Percentiles rank a stretch among this genome's conserved stretches.
Conservation (phyloP, 2,888 invertebrate species). For the Apodemia hepburni region DNA sequence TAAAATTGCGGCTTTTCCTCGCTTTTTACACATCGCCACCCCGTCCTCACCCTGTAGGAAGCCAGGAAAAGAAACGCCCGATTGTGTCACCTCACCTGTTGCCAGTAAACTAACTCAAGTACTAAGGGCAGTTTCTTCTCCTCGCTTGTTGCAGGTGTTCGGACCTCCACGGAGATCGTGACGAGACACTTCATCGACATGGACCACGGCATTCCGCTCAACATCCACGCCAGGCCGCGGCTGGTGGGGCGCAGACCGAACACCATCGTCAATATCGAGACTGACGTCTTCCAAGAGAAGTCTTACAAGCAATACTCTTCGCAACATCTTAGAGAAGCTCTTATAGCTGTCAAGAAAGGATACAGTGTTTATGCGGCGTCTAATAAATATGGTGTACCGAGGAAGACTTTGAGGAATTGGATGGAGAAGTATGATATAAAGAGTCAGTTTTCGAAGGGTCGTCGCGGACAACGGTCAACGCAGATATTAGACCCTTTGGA, state of each 20-base stretch:
- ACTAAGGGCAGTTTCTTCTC: slow-evolving; percentile 63
- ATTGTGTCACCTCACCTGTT: slow-evolving; percentile 33
- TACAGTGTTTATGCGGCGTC: slow-evolving; percentile 79
- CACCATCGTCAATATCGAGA: slow-evolving; percentile 70
- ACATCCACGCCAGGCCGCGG: slow-evolving; percentile 67
- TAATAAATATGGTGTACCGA: slow-evolving; percentile 75
- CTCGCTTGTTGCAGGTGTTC: slow-evolving; percentile 75
- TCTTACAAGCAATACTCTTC: slow-evolving; percentile 77
- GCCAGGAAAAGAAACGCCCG: slow-evolving; percentile 76
- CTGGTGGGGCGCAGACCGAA: slow-evolving; percentile 66
- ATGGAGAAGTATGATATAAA: slow-evolving; percentile 80
- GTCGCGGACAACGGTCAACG: slow-evolving; percentile 57
- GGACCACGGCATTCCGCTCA: slow-evolving; percentile 67
- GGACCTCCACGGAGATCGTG: slow-evolving; percentile 72
- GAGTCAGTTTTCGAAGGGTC: slow-evolving; percentile 74
- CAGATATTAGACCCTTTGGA: slow-evolving; percentile 64
- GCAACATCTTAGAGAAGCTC: slow-evolving; percentile 67
- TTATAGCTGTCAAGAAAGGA: slow-evolving; percentile 74
- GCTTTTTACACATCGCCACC: slow-evolving; percentile 55
- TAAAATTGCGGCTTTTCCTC: slow-evolving; percentile 66
- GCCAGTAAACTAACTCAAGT: slow-evolving; percentile 23
- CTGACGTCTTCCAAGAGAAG: slow-evolving; percentile 72
- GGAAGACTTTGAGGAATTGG: slow-evolving; percentile 78
- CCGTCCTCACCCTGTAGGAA: slow-evolving; percentile 57
- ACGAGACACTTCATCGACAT: slow-evolving; percentile 72